Percentiles rank a stretch among this genome's conserved stretches.
Conservation (phyloP, 1,140 invertebrate genomes). For the Cyrtorhinus lividipennis region DNA sequence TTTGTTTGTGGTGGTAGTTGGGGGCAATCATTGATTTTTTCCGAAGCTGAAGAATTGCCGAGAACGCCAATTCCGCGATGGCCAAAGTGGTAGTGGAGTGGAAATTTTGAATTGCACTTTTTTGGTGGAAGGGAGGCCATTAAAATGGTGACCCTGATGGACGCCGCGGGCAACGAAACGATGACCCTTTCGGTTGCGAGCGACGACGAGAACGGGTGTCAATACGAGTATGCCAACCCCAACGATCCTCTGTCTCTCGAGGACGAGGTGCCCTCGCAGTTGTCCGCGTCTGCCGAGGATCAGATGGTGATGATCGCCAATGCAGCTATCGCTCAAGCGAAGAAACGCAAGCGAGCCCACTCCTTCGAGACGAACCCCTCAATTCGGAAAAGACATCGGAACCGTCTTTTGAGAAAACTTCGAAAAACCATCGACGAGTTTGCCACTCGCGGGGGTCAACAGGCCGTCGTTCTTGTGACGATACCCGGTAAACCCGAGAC, state of each 20-base stretch:
- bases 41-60: not conserved
- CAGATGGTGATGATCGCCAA: conserved; percentile 42
- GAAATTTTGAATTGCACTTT: not conserved
- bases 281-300: not conserved
- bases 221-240: not conserved
- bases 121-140: not conserved
- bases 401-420: conserved; percentile 73
- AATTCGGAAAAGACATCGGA: conserved; percentile 88
- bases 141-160: conserved; percentile 25
- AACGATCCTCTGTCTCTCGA: not conserved
- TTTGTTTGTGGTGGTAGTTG: not conserved
- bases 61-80: not conserved
- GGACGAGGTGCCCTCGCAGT: not conserved
- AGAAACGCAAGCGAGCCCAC: conserved; percentile 87
- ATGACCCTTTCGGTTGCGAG: conserved; percentile 21
- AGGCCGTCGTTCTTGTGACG: conserved; percentile 87
- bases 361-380: conserved; percentile 97
- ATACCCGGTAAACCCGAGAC: conserved; percentile 90
- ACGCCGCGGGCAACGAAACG: conserved; percentile 20
- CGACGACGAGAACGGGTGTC: conserved; percentile 38
- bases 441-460: conserved; percentile 83
- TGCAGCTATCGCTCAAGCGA: conserved; percentile 88
- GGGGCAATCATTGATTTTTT: not conserved
- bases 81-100: not conserved
- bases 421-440: conserved; percentile 94